These are phyloP conservation scores for Dissostichus mawsoni DNA, from an alignment of 2,113 vertebrate species.

Conservation along the genomic window DNA sequence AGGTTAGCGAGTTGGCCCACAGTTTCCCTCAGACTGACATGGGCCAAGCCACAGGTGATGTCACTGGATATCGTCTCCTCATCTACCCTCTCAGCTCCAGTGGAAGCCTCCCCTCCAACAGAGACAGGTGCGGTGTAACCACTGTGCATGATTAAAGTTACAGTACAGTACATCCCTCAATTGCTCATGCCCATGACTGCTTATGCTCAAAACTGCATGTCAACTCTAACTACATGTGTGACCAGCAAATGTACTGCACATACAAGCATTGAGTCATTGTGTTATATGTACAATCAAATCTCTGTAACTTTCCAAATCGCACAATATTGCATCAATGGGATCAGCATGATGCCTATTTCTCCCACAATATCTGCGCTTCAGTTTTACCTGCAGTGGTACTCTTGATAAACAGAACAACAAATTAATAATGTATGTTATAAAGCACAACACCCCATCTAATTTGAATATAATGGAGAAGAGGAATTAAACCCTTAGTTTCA, in stretches of 20 bases:
- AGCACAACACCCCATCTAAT: background rate
- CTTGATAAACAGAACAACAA: background rate
- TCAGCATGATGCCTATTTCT: background rate
- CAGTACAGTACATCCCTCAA: background rate
- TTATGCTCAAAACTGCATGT: slow-evolving; percentile 4
- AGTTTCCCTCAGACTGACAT: slow-evolving; percentile 86
- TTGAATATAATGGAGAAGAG: background rate
- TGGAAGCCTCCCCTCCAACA: slow-evolving; percentile 68
- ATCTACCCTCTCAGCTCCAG: slow-evolving; percentile 77
- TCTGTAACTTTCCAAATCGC: background rate
- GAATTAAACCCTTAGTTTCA: background rate
- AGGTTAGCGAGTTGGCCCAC: slow-evolving; percentile 83
- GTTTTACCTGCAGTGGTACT: background rate
- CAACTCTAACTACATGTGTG: background rate
- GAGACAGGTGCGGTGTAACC: slow-evolving; percentile 78
- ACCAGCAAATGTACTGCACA: background rate
- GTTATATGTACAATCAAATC: background rate
- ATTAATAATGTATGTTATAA: background rate
- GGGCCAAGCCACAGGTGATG: slow-evolving; percentile 87
- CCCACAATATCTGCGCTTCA: background rate
- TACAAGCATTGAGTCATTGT: slow-evolving; percentile 8
- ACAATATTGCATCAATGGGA: background rate
- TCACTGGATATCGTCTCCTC: slow-evolving; percentile 83
- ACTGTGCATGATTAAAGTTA: background rate
- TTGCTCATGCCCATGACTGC: background rate